Evolutionary conservation across 2,888 invertebrate genomes (phyloP), one percentile per base, ranked within the genome.

Genomic region (Dynastes hyllus): DNA sequence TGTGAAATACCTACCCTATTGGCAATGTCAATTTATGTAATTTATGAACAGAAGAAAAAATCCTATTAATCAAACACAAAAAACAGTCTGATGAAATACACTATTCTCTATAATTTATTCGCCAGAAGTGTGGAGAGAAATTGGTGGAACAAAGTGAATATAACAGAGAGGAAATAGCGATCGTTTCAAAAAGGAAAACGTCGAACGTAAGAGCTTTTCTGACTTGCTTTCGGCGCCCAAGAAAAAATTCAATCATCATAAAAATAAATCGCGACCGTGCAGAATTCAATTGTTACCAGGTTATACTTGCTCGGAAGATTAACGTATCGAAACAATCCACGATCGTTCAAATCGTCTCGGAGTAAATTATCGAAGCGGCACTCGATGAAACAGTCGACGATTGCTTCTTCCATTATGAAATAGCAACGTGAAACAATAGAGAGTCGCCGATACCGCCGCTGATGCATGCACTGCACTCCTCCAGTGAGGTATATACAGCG

Each of bases 241-340:
- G 50, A 50, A 76, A 76, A 63, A 76, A 45, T 76, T 61, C 76
- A 76, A 76, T 76, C 76, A 76, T 51, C 76, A 76, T 76, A 76
- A 76, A 76, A 65, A 76, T 76, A 76, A 76, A 76, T 76, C 61
- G 76, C 55, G 27, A 63, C 50, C 65, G 76, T 63, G 51, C 51
- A 50, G 76, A 76, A 76, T 76, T 76, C 76, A 65, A 76, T 76
- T 50, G 76, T 45, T 63, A 76, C 76, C 13, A 13, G 63, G 63
- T 63, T 63, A 63, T 63, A 63, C 13, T 63, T 32, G 63, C 63
- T 53, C 69, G 45, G 27, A 76, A 76, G 76, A 76, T 76, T 76
- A 76, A 63, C 76, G 76, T 76, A 76, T 50, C 63, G 65, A 63
- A 50, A 65, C 65, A 63, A 45, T 50, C 76, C 40, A 50, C 63